Evolutionary conservation across 2,888 invertebrate species (phyloP).

Genomic region (Heliconius sara): DNA sequence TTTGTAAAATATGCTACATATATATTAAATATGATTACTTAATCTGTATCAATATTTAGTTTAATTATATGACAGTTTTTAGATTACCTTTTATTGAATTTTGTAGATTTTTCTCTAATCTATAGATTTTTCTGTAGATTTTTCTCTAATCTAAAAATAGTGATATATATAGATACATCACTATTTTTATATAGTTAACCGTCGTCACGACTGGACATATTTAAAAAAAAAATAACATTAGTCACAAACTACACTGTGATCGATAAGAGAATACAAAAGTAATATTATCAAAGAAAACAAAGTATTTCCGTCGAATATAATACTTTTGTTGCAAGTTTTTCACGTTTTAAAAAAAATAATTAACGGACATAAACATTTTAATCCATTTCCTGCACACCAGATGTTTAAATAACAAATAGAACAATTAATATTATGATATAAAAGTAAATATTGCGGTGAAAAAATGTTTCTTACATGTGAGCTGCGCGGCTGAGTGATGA

Average conservation of each 20-base stretch:
- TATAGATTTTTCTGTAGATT: neutral
- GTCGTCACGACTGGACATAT: conserved; percentile 30
- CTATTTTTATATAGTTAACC: neutral
- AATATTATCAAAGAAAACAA: conserved; percentile 55
- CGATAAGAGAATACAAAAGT: conserved; percentile 48
- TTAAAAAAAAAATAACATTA: conserved; percentile 40
- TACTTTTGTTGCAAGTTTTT: conserved; percentile 61
- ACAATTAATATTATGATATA: conserved; percentile 56
- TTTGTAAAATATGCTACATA: no score
- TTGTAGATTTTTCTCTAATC: neutral
- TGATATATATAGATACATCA: no score
- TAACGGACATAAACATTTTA: conserved; percentile 60
- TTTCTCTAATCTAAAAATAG: neutral
- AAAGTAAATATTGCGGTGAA: conserved; percentile 49
- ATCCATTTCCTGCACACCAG: conserved; percentile 55
- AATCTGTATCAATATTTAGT: neutral
- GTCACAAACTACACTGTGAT: conserved; percentile 35
- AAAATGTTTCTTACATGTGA: conserved; percentile 49
- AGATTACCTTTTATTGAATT: neutral
- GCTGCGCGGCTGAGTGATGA: conserved; percentile 65
- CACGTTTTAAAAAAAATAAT: conserved; percentile 55
- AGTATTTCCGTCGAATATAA: conserved; percentile 57
- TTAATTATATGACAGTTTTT: neutral
- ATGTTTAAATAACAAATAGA: conserved; percentile 64
- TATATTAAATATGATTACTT: neutral